These are phyloP conservation scores for Patella depressa DNA, from an alignment of 2,888 invertebrate species.

Conservation along the genomic window DNA sequence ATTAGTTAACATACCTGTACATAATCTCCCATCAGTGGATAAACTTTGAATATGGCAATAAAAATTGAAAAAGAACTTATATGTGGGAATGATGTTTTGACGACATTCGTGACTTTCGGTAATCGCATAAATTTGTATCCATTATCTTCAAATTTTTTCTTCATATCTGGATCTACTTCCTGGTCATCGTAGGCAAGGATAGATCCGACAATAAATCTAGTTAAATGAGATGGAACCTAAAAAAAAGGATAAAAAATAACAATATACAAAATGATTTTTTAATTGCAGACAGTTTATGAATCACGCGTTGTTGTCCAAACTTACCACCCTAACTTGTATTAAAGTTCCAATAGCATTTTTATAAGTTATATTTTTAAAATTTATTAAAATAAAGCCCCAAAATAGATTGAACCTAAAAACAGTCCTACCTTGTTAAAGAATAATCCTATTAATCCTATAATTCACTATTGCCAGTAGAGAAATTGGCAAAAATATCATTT, in stretches of 20 bases:
- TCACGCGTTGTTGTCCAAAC: too few relatives aligned
- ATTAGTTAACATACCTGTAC: slow-evolving; percentile 62
- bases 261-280: too few relatives aligned
- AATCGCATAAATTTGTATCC: slow-evolving; percentile 69
- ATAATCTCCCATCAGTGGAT: slow-evolving; percentile 70
- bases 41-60: slow-evolving; percentile 71
- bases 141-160: slow-evolving; percentile 57
- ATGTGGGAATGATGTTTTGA: slow-evolving; percentile 71
- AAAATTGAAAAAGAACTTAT: slow-evolving; percentile 71
- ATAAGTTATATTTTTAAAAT: too few relatives aligned
- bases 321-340: too few relatives aligned
- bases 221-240: background rate
- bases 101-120: slow-evolving; percentile 70
- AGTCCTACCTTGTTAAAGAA: too few relatives aligned
- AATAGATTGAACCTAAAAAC: too few relatives aligned
- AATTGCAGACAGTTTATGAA: too few relatives aligned
- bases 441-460: too few relatives aligned
- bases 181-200: slow-evolving; percentile 61
- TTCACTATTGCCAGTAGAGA: too few relatives aligned
- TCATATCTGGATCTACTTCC: slow-evolving; percentile 44
- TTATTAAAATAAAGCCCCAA: too few relatives aligned
- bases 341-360: too few relatives aligned
- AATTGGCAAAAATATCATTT: too few relatives aligned
- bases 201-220: slow-evolving; percentile 70
- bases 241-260: background rate